Percentiles rank a stretch among this genome's conserved stretches.
Evolutionary conservation across 2,113 vertebrate genomes (phyloP).

Genomic region (Hymenochirus boettgeri): DNA sequence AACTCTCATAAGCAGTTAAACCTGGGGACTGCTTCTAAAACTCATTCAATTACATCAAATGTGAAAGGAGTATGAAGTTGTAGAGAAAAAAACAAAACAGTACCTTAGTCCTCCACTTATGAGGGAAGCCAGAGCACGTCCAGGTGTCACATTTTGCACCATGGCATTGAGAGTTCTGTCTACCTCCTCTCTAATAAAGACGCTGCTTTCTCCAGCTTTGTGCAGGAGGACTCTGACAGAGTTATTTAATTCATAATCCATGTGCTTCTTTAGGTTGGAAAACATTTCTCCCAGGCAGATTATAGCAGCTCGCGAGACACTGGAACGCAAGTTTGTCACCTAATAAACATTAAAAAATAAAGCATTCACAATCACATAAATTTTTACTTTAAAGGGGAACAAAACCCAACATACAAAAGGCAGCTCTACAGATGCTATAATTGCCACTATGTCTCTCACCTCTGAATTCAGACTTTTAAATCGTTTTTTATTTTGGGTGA

Average conservation of each 20-base stretch:
- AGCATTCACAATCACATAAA: no score
- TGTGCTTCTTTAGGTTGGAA: constrained; percentile 75
- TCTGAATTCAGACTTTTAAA: no score
- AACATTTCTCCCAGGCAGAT: constrained; percentile 84
- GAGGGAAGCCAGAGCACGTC: constrained; percentile 75
- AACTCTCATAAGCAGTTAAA: no score
- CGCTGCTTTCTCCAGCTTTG: constrained; percentile 84
- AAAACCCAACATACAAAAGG: no score
- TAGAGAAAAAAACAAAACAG: no score
- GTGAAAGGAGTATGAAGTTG: no score
- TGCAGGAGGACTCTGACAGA: constrained; percentile 82
- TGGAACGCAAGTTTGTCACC: constrained; percentile 93
- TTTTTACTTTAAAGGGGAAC: no score
- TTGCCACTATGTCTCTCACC: no score
- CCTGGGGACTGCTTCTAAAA: no score
- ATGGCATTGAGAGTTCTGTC: constrained; percentile 84
- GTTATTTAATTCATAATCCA: constrained; percentile 91
- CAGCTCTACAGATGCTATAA: no score
- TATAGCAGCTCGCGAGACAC: constrained; percentile 88
- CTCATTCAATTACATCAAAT: no score
- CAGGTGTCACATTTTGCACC: constrained; percentile 84
- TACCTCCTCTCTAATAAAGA: constrained; percentile 90
- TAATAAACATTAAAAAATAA: constrained; percentile 51
- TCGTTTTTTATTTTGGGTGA: no score
- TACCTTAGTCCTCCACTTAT: constrained; percentile 85